These are phyloP conservation scores for Loxodonta africana DNA, from an alignment of 2,113 vertebrate genomes.

Conservation along the genomic window DNA sequence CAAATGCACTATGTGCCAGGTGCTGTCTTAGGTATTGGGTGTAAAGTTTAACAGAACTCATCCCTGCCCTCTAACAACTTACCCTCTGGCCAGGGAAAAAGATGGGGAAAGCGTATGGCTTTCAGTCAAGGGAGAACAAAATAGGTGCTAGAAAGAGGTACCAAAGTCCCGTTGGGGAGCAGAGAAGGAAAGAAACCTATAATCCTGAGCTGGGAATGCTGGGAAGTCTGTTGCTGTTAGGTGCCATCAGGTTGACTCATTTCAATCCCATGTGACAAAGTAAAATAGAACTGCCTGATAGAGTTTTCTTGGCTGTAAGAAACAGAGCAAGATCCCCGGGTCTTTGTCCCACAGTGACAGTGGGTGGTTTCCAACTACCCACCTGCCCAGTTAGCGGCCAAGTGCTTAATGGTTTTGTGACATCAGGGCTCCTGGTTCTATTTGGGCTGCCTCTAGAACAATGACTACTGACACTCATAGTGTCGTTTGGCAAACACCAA, in stretches of 20 bases:
- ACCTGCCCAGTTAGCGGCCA: neutral
- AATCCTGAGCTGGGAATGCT: neutral
- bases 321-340: neutral
- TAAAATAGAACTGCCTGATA: neutral
- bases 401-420: neutral
- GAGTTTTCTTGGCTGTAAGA: neutral
- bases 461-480: neutral
- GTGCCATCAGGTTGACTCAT: too few relatives aligned
- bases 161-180: neutral
- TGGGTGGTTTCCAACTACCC: neutral
- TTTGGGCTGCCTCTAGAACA: neutral
- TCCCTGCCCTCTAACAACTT: neutral
- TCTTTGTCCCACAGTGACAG: neutral
- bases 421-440: neutral
- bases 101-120: neutral
- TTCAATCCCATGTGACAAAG: neutral
- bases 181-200: neutral
- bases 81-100: neutral
- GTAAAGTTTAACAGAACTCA: neutral
- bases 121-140: neutral
- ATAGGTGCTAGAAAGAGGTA: neutral
- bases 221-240: neutral
- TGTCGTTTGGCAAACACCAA: neutral
- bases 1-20: neutral
- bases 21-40: neutral